Conservation (phyloP, 2,888 invertebrate species). For the Megaustenia siamemsis region DNA sequence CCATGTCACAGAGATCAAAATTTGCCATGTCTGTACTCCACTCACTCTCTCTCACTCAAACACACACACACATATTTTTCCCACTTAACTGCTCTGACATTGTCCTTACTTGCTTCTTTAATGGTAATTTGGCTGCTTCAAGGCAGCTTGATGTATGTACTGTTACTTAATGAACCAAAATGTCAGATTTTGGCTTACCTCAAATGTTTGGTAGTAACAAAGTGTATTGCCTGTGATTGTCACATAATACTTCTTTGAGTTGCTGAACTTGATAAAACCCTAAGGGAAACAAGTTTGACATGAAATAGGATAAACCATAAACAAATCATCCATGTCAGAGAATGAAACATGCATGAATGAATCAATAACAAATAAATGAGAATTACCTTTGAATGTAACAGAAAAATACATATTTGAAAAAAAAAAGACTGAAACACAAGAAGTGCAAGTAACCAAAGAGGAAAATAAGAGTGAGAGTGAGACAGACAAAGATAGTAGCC, state of each 20-base stretch:
- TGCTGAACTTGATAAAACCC: slow-evolving; percentile 76
- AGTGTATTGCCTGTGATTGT: slow-evolving; percentile 74
- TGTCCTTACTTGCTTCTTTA: too few relatives aligned
- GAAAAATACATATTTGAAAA: background rate
- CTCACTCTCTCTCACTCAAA: too few relatives aligned
- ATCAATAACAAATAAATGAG: background rate
- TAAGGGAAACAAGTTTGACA: slow-evolving; percentile 55
- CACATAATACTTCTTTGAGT: slow-evolving; percentile 70
- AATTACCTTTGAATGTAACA: background rate
- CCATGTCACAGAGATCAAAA: too few relatives aligned
- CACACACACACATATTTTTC: too few relatives aligned
- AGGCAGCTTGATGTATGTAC: slow-evolving; percentile 77
- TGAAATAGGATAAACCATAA: too few relatives aligned
- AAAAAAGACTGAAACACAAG: background rate
- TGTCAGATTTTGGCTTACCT: slow-evolving; percentile 77
- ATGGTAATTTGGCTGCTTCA: too few relatives aligned
- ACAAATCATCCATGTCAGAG: background rate
- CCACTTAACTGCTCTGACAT: too few relatives aligned
- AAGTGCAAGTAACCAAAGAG: too few relatives aligned
- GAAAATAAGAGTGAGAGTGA: too few relatives aligned
- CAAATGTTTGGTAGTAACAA: slow-evolving; percentile 75
- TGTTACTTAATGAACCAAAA: slow-evolving; percentile 75
- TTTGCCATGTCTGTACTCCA: too few relatives aligned
- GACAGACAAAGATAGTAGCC: too few relatives aligned
- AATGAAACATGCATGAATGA: background rate